These are phyloP conservation scores for Eospalax fontanierii DNA, from an alignment of 2,797 vertebrate species.

Conservation along the genomic window DNA sequence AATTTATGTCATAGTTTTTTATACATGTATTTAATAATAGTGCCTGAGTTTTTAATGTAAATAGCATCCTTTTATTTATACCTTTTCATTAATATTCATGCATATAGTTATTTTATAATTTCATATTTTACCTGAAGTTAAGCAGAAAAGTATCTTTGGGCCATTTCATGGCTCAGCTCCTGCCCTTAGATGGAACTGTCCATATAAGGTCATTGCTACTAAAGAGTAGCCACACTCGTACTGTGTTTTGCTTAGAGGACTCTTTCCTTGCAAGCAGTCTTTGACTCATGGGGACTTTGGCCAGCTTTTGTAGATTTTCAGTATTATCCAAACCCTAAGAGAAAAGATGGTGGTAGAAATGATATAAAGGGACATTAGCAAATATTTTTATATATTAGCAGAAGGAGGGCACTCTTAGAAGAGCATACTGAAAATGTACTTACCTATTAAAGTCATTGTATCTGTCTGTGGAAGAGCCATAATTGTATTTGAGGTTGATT, in stretches of 20 bases:
- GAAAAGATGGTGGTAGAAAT: not conserved
- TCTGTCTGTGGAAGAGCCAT: not conserved
- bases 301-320: conserved; percentile 20
- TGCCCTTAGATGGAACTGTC: not conserved
- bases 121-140: not conserved
- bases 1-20: not conserved
- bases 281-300: not conserved
- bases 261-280: not conserved
- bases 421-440: not conserved
- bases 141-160: not conserved
- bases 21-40: not conserved
- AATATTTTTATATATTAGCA: not conserved
- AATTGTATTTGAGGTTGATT: not conserved
- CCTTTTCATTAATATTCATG: not conserved
- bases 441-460: not conserved
- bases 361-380: not conserved
- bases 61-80: not conserved
- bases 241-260: not conserved
- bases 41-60: not conserved
- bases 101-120: not conserved
- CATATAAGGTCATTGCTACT: not conserved
- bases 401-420: not conserved
- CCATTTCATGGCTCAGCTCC: not conserved
- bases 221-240: not conserved
- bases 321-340: not conserved